Evolutionary conservation across 2,797 vertebrate species (phyloP), one percentile per base, ranked within the genome.

Genomic region (Takifugu ocellatus): DNA sequence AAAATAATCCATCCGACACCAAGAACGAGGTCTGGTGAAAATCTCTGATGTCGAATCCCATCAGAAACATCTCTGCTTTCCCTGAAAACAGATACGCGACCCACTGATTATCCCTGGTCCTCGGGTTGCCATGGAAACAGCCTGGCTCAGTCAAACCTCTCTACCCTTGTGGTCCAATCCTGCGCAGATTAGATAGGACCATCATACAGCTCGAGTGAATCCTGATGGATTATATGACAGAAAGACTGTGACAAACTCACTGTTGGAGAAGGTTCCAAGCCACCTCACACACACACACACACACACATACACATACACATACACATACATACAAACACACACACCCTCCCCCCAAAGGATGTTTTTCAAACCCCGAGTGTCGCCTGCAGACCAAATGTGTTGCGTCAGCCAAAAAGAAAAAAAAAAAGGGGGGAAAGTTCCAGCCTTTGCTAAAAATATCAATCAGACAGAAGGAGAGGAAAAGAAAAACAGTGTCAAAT

Each of bases 91-190:
- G 64, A 71, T 8, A 51, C 52, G 47, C 55, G 48, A 44, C 9
- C 59, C 66, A 65, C 45, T 49, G 54, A 62, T 74, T 63, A 67
- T 56, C 72, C 50, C 52, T 25, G 39, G 47, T 55, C 66, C 44
- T 46, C 5, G 0, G 44, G 80, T 84, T 57, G 60, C 84, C 75
- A 73, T 82, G 66, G 79, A 71, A 80, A 85, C 82, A 71, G 64
- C 58, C 59, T 21, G 64, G 62, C 64, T 78, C 56, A 54, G 36
- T 52, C 68, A 46, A 39, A 58, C 51, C 27, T 58, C 52, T 47
- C 58, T 54, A 58, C 51, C 62, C 66, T 68, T 52, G 27, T 15
- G 56, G 57, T 57, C 63, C 74, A 75, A 81, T 81, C 72, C 79
- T 66, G 69, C 1, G 26, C 71, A 75, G 73, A 78, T 87, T 72